Percentiles rank a stretch among this genome's conserved stretches.
phyloP scores from a whole-genome alignment of 2,888 invertebrate genomes.

The Folsomia manolachei region DNA sequence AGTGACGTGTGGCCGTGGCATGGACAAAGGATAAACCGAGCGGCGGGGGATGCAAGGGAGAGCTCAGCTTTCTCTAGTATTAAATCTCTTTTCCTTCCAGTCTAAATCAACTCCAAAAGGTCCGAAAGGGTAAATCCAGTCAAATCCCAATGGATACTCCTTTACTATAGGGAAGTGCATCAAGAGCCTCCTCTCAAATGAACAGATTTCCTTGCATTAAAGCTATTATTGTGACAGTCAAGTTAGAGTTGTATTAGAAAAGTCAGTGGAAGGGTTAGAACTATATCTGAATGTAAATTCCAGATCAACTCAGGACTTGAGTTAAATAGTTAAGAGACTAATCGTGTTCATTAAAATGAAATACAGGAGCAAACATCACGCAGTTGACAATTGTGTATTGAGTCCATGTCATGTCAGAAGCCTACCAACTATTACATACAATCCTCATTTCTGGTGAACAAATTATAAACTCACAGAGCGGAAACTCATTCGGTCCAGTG shows the following conservation, averaged over 20 bases:
- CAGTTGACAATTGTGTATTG: too few species aligned
- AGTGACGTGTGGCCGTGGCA: neutral
- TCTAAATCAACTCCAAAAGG: slow-evolving; percentile 25
- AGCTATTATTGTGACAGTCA: too few species aligned
- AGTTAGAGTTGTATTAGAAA: too few species aligned
- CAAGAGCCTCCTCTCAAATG: too few species aligned
- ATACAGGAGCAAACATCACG: too few species aligned
- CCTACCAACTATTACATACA: neutral
- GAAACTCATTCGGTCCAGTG: neutral
- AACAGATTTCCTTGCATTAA: too few species aligned
- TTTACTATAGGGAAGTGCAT: too few species aligned
- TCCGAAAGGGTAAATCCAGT: neutral
- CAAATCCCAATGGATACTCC: too few species aligned
- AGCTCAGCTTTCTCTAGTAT: neutral
- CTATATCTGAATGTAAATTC: neutral
- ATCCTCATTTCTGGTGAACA: neutral
- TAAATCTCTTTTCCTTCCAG: slow-evolving; percentile 11
- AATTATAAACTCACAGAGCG: neutral
- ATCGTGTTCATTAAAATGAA: neutral
- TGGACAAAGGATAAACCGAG: neutral
- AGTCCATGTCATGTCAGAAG: too few species aligned
- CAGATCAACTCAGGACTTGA: neutral
- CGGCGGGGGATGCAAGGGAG: neutral
- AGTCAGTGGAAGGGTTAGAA: too few species aligned
- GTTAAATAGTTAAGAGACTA: neutral